Evolutionary conservation across 2,797 vertebrate species (phyloP), one percentile per base, ranked within the genome.

Genomic region (Enteromius argenteus): DNA sequence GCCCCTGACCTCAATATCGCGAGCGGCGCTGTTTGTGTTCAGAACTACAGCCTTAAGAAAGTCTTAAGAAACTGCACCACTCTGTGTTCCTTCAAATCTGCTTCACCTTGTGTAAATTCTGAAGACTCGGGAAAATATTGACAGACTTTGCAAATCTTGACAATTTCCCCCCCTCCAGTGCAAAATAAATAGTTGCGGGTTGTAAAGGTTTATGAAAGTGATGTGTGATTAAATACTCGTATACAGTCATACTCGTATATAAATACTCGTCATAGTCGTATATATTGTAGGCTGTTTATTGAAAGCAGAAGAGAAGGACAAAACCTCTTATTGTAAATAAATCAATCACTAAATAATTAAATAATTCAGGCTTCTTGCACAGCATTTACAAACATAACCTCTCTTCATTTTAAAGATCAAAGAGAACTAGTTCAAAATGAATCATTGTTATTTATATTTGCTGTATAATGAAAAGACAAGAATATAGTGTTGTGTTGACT

Each of bases 1-100:
- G 30, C 42, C 68, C 56, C 32, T 86, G 80, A 84, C 76, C 76
- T 80, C 85, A 53, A 49, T 80, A 74, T 64, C 10, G 1, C 8
- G 6, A 32, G 37, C 5, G n/a, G 74, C 13, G 37, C 39, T 78
- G 15, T 44, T 53, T 73, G 56, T 58, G 39, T 56, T 60, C 37
- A 17, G n/a, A 53, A 17, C 46, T 11, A 32, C 23, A 79, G 53
- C 37, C 35, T n/a, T n/a, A n/a, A n/a, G n/a, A n/a, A n/a, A n/a
- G 14, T 44, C 7, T 15, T 58, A 39, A 23, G 49, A 15, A 39
- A 23, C 32, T 42, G n/a, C 53, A 2, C 21, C 53, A 42, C 0
- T n/a, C 2, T 3, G 73, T 39, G 21, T 39, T 23, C 51, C 19
- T 75, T 32, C 9, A 32, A 17, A 5, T 53, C 8, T 73, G 27